These are phyloP conservation scores for Drosophila quinaria DNA, from an alignment of 2,888 invertebrate species.

Conservation along the genomic window DNA sequence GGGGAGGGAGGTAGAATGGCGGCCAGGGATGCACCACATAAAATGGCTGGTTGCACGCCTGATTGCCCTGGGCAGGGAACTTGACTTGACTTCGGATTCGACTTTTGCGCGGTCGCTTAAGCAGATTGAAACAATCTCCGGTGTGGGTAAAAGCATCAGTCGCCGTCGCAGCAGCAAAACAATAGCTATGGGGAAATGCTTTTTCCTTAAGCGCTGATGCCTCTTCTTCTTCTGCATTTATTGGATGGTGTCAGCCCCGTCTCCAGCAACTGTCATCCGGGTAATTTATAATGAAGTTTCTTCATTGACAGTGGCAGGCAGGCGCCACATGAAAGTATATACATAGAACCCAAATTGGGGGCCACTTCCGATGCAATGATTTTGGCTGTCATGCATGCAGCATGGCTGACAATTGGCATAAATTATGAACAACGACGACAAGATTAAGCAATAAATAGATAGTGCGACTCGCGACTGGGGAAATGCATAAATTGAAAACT, in stretches of 20 bases:
- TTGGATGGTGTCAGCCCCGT: slow-evolving; percentile 16
- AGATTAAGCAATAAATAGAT: slow-evolving; percentile 36
- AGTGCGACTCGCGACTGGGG: slow-evolving; percentile 5
- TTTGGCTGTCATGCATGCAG: slow-evolving; percentile 65
- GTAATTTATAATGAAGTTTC: slow-evolving; percentile 76
- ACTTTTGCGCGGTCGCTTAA: slow-evolving; percentile 58
- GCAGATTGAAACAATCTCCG: slow-evolving; percentile 77
- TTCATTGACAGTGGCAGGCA: slow-evolving; percentile 60
- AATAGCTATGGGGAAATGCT: slow-evolving; percentile 23
- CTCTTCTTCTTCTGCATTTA: slow-evolving; percentile 11
- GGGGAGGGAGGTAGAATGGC: neutral
- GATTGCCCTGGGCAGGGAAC: slow-evolving; percentile 47
- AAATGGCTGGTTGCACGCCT: slow-evolving; percentile 51
- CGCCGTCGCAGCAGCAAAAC: slow-evolving; percentile 21
- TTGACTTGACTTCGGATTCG: slow-evolving; percentile 8
- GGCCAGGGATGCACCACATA: slow-evolving; percentile 7
- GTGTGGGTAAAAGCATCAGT: slow-evolving; percentile 65
- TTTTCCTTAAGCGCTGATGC: slow-evolving; percentile 30
- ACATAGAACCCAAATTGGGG: neutral
- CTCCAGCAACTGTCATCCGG: slow-evolving; percentile 63
- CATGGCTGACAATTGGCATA: slow-evolving; percentile 56
- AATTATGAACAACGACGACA: slow-evolving; percentile 53
- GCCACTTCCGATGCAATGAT: slow-evolving; percentile 70
- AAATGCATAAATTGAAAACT: slow-evolving; percentile 53
- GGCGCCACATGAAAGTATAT: slow-evolving; percentile 3